A percentile compares a stretch with the other conserved stretches of the same genome.
Evolutionary conservation across 2,113 vertebrate species (phyloP).

Genomic region (Prolemur simus): DNA sequence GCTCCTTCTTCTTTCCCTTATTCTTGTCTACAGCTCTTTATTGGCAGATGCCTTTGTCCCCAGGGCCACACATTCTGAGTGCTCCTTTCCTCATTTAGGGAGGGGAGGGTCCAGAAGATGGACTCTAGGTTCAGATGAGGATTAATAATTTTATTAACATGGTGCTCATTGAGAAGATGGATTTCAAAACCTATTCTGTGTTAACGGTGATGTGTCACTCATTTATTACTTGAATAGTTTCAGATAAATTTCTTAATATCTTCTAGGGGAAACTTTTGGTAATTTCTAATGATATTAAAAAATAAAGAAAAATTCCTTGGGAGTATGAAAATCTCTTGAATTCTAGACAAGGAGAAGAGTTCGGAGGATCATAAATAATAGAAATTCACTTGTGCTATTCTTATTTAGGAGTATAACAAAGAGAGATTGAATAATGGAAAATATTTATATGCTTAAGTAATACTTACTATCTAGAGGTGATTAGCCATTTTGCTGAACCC

Average conservation of each 20-base stretch:
- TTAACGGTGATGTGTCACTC: background rate
- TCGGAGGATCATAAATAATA: background rate
- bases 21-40: background rate
- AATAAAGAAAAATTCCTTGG: background rate
- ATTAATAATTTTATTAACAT: background rate
- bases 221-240: conserved; percentile 21
- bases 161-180: conserved; percentile 23
- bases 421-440: background rate
- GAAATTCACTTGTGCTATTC: background rate
- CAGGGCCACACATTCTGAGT: background rate
- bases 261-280: background rate
- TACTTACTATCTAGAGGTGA: background rate
- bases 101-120: background rate
- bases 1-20: background rate
- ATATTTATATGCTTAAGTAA: background rate
- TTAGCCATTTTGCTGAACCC: background rate
- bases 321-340: background rate
- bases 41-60: background rate
- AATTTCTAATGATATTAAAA: conserved; percentile 38
- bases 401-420: background rate
- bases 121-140: background rate
- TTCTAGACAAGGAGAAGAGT: background rate
- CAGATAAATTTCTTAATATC: conserved; percentile 11
- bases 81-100: background rate
- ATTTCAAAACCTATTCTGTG: conserved; percentile 28